Evolutionary conservation across 2,797 vertebrate genomes (phyloP).

Genomic region (Lagorchestes hirsutus): DNA sequence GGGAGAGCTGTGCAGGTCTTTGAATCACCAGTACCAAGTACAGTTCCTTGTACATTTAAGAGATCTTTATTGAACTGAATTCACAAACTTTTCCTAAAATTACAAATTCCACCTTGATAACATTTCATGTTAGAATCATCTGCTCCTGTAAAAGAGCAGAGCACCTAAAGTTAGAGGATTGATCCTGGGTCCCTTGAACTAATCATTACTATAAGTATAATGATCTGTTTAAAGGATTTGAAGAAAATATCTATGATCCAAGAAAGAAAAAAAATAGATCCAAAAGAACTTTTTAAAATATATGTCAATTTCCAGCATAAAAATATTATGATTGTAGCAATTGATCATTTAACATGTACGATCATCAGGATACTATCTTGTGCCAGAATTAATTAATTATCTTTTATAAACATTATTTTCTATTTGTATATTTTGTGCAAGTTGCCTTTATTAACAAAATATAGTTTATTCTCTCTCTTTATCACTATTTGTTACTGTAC

Average conservation of each 20-base stretch:
- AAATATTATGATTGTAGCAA: slow-evolving; percentile 90
- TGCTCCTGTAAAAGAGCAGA: background rate
- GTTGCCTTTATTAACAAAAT: slow-evolving; percentile 82
- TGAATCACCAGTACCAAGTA: background rate
- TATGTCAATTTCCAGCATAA: slow-evolving; percentile 84
- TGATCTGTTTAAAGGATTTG: slow-evolving; percentile 62
- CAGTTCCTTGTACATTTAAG: background rate
- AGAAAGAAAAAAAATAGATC: slow-evolving; percentile 85
- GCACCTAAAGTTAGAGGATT: background rate
- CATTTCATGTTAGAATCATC: background rate
- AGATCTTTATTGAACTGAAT: background rate
- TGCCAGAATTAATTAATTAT: slow-evolving; percentile 89
- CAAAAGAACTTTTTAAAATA: slow-evolving; percentile 84
- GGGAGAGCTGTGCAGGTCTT: background rate
- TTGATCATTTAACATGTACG: slow-evolving; percentile 87
- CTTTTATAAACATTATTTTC: slow-evolving; percentile 86
- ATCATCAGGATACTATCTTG: slow-evolving; percentile 87
- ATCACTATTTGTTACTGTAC: slow-evolving; percentile 75
- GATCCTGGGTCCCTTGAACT: slow-evolving; percentile 1
- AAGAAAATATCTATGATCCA: slow-evolving; percentile 78
- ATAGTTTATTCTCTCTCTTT: slow-evolving; percentile 71
- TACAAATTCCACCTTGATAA: background rate
- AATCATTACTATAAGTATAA: slow-evolving; percentile 37
- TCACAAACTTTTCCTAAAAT: background rate
- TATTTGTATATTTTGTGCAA: slow-evolving; percentile 80